Evolutionary conservation across 2,888 invertebrate genomes (phyloP), one percentile per base, ranked within the genome.

Genomic region (Amphipoea oculea): DNA sequence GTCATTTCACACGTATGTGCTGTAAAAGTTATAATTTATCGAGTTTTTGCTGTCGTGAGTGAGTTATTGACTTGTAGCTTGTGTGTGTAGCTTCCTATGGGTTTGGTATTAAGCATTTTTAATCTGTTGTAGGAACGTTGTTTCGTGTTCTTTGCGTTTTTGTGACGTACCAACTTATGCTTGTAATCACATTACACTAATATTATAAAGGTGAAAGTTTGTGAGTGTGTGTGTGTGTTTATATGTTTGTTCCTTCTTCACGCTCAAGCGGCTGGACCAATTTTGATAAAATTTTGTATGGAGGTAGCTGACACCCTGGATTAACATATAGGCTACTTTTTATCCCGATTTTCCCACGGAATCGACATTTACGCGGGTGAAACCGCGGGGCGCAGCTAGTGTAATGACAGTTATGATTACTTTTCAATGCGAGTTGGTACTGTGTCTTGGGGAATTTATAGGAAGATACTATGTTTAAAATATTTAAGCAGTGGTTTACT

Each of bases 21-120:
- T 81, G 84, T 83, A 73, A 82, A 84, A 85, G 73, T 76, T 85
- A 81, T 86, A 80, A 89, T 88, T 85, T 72, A 85, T 83, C 57
- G 76, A 65, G 11, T 79, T 82, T 82, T 78, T 81, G 45, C 60
- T 67, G 62, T 63, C 54, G 60, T 12, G 75, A 36, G 84, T 75
- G 87, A 87, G 67, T 72, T 84, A 80, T 71, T 75, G 75, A 83
- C 82, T 83, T 69, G 85, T 70, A 65, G 65, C 65, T 83, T 14
- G 81, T 62, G 60, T 83, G 9, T 23, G 60, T 70, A 36, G n/a
- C 23, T 70, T 29, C 17, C 42, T n/a, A 76, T 66, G 36, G 54
- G 45, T 45, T 40, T 4, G 54, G 83, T n/a, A 68, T 83, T 77
- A 60, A 60, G 79, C 42, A 29, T 84, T 79, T 71, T n/a, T 29